Evolutionary conservation across 2,797 vertebrate genomes (phyloP), one percentile per base, ranked within the genome.

Genomic region (Acomys russatus): DNA sequence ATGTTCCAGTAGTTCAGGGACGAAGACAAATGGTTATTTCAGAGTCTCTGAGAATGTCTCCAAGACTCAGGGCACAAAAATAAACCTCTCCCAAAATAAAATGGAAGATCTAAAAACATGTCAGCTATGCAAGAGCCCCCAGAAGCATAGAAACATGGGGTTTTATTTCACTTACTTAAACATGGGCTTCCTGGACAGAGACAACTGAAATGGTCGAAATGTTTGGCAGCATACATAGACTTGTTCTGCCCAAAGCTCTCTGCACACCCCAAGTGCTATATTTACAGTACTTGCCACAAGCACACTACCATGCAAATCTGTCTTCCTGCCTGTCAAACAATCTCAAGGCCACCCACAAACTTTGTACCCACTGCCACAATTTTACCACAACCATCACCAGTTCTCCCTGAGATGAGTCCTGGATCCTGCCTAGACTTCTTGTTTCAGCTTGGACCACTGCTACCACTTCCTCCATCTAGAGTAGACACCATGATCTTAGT

Each of bases 1-100:
- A 1, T 92, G 49, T 96, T 96, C 96, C 63, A 94, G 76, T 0
- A 4, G 56, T 44, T 92, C 61, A 92, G 66, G 90, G 30, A 66
- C 56, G 59, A 95, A 73, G 63, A 20, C 1, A 33, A 84, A 96
- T 91, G 18, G 85, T 7, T 17, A 17, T n/a, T 9, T 68, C 28
- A 30, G 64, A 66, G 7, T 7, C 15, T 84, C 63, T 71, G 17
- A 79, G 63, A 38, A 51, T 28, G 86, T 88, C 84, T 90, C 66
- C 0, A 23, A 76, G 89, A 83, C 88, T 51, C 20, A 87, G 59
- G 76, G 83, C 84, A 33, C 68, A 79, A 86, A 89, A 90, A 76
- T 56, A 94, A 70, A 74, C 35, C 33, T 22, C 61, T 64, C 56
- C 11, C 15, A 88, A 88, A 91, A n/a, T 49, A 79, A 71, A n/a